phyloP scores from a whole-genome alignment of 1,140 invertebrate species.

The Heliconius hewitsoni region DNA sequence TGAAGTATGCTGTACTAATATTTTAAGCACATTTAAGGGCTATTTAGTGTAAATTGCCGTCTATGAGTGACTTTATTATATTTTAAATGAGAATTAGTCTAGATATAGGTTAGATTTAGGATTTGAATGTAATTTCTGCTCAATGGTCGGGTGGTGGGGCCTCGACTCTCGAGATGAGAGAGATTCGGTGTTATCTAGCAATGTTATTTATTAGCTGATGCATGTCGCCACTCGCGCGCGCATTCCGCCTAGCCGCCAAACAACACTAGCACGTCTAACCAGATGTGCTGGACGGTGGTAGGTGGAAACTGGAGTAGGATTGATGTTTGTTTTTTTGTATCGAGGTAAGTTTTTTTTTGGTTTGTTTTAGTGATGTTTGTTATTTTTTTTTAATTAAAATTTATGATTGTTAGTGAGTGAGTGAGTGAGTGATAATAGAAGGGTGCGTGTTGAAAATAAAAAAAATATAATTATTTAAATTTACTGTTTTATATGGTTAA shows the following conservation, averaged over 20 bases:
- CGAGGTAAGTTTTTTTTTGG: neutral
- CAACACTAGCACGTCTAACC: slow-evolving; percentile 37
- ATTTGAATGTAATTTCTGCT: neutral
- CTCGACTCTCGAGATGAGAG: slow-evolving; percentile 27
- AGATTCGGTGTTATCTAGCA: slow-evolving; percentile 59
- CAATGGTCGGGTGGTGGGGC: neutral
- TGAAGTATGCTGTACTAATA: no score
- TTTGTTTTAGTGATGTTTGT: no score
- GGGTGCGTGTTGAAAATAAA: no score
- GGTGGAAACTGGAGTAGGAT: neutral
- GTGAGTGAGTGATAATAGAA: no score
- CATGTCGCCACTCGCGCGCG: slow-evolving; percentile 57
- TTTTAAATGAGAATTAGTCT: no score
- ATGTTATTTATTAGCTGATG: slow-evolving; percentile 72
- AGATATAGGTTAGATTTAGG: neutral
- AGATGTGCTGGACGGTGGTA: neutral
- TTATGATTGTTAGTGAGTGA: no score
- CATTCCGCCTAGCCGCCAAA: slow-evolving; percentile 58
- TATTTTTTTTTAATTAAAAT: neutral
- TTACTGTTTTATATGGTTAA: no score
- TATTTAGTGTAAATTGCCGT: no score
- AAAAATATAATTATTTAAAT: no score
- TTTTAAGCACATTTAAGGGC: no score
- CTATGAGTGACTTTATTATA: no score
- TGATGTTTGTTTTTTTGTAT: neutral